Conservation (phyloP, 2,113 vertebrate genomes). For the Ochotona curzoniae region DNA sequence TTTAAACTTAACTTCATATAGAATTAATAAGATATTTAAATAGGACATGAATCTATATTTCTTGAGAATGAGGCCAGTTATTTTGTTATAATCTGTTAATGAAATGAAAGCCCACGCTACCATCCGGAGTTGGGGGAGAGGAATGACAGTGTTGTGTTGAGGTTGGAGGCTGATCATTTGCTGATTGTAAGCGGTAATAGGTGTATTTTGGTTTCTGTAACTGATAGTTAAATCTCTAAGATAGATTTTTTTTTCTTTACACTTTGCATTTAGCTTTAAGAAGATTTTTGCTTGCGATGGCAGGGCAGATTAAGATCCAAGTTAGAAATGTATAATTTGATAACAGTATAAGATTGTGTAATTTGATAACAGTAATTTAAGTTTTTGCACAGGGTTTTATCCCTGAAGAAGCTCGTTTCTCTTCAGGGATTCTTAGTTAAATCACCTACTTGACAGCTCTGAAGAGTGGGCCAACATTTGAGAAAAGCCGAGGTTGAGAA, state of each 20-base stretch:
- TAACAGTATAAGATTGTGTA: not conserved
- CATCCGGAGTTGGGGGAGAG: not conserved
- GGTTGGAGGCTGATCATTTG: not conserved
- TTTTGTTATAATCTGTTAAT: conserved; percentile 44
- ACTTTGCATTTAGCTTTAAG: conserved; percentile 14
- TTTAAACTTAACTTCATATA: not conserved
- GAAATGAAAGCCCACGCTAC: not conserved
- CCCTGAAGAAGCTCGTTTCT: not conserved
- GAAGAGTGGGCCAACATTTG: not conserved
- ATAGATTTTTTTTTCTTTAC: conserved; percentile 40
- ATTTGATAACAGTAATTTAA: conserved; percentile 23
- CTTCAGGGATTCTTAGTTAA: not conserved
- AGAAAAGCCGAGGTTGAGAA: not conserved
- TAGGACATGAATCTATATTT: conserved; percentile 27
- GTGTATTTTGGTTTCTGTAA: not conserved
- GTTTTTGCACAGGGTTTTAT: conserved; percentile 28
- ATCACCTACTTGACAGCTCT: not conserved
- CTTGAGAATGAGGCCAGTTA: not conserved
- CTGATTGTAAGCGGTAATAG: not conserved
- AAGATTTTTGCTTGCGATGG: not conserved
- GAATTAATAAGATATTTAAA: conserved; percentile 22
- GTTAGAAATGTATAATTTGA: not conserved
- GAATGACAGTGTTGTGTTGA: not conserved
- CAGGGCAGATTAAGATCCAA: not conserved
- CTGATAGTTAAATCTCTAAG: not conserved